Percentiles rank a stretch among this genome's conserved stretches.
Evolutionary conservation across 2,888 invertebrate genomes (phyloP).

Genomic region (Standfussiana lucernea): DNA sequence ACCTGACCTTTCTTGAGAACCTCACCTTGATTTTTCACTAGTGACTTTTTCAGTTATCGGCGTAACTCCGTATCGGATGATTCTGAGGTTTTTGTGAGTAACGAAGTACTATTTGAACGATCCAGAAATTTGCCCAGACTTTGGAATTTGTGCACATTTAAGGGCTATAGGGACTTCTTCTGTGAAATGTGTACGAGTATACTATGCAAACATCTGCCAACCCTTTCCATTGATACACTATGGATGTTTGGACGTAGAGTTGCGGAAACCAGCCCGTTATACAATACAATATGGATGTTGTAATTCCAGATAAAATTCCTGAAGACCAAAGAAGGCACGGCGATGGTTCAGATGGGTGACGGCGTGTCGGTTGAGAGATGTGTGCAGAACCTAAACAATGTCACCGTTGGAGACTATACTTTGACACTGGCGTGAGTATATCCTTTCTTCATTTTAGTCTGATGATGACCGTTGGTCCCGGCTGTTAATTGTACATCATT

Average conservation of each 20-base stretch:
- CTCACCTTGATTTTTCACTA: too few species aligned
- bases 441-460: not conserved
- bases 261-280: too few species aligned
- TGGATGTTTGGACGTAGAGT: too few species aligned
- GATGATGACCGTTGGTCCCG: too few species aligned
- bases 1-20: too few species aligned
- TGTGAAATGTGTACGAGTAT: too few species aligned
- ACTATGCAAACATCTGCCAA: not conserved
- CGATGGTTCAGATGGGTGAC: conserved; percentile 99
- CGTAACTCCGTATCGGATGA: too few species aligned
- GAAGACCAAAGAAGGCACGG: conserved; percentile 99
- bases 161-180: not conserved
- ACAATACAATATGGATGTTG: not conserved
- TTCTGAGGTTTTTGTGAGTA: too few species aligned
- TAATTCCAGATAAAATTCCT: conserved; percentile 96
- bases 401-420: conserved; percentile 94
- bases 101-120: not conserved
- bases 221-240: not conserved
- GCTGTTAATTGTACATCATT: too few species aligned
- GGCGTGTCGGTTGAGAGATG: conserved; percentile 98
- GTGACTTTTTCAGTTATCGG: too few species aligned
- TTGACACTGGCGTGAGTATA: conserved; percentile 91
- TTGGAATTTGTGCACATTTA: not conserved
- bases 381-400: conserved; percentile 98
- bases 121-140: not conserved